Percentiles rank a stretch among this genome's conserved stretches.
Conservation (phyloP, 1,140 invertebrate genomes). For the Drosophila setifemur region DNA sequence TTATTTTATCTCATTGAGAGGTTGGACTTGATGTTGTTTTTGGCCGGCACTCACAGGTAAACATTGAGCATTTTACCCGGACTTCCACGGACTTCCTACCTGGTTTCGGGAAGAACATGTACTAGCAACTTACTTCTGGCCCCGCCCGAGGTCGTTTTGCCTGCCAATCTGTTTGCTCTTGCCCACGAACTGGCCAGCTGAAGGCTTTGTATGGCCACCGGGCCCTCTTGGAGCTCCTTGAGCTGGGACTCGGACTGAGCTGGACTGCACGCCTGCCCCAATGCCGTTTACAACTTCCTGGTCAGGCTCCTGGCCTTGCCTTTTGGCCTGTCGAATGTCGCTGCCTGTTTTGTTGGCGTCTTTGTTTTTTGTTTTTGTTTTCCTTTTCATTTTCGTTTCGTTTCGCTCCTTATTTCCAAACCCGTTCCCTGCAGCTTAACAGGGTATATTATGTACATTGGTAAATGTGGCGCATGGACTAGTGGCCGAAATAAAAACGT, state of each 20-base stretch:
- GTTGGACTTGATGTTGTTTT: slow-evolving; percentile 1
- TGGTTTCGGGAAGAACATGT: slow-evolving; percentile 32
- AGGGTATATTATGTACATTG: not conserved
- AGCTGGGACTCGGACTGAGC: slow-evolving; percentile 4
- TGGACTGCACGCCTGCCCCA: slow-evolving; percentile 29
- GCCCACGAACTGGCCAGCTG: slow-evolving; percentile 35
- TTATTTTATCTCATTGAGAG: slow-evolving; percentile 17
- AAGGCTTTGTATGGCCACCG: slow-evolving; percentile 24
- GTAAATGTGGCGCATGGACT: too few species aligned
- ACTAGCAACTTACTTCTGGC: slow-evolving; percentile 34
- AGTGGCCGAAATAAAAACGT: too few species aligned
- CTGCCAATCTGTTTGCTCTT: slow-evolving; percentile 72
- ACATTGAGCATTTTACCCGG: slow-evolving; percentile 1
- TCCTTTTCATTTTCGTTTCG: slow-evolving; percentile 10
- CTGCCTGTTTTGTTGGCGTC: not conserved
- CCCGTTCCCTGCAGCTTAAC: not conserved
- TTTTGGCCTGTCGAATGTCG: slow-evolving; percentile 31
- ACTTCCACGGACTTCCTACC: slow-evolving; percentile 56
- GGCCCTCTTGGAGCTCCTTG: slow-evolving; percentile 2
- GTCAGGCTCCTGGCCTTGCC: slow-evolving; percentile 61
- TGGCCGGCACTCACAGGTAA: not conserved
- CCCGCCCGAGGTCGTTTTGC: slow-evolving; percentile 55
- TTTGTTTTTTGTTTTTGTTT: slow-evolving; percentile 27
- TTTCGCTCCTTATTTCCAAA: slow-evolving; percentile 19
- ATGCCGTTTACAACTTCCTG: slow-evolving; percentile 75